Evolutionary conservation across 2,797 vertebrate species (phyloP).

Genomic region (Micromesistius poutassou): DNA sequence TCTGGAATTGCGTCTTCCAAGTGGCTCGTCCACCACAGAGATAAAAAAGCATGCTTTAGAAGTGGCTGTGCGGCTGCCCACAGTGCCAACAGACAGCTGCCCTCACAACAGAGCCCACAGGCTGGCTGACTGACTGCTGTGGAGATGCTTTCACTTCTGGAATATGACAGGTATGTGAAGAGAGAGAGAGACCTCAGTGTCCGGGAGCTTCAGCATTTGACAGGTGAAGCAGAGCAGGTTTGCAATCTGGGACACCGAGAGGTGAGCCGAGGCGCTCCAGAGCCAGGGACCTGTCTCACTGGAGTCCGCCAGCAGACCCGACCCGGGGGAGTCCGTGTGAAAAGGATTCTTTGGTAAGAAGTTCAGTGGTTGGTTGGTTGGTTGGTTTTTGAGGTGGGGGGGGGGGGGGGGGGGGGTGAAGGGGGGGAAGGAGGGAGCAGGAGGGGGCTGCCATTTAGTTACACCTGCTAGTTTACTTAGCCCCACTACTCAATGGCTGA

Average conservation of each 20-base stretch:
- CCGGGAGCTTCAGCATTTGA: slow-evolving; percentile 22
- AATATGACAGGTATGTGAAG: slow-evolving; percentile 37
- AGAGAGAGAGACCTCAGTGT: slow-evolving; percentile 10
- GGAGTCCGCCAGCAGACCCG: background rate
- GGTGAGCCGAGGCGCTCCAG: background rate
- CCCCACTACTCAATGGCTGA: background rate
- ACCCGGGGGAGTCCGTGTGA: background rate
- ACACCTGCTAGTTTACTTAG: background rate
- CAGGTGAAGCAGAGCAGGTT: slow-evolving; percentile 50
- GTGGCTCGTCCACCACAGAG: background rate
- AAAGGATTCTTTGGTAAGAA: background rate
- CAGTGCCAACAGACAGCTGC: background rate
- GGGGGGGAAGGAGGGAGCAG: background rate
- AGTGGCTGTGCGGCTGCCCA: background rate
- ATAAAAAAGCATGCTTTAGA: background rate
- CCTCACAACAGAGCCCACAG: background rate
- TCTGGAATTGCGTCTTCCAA: background rate
- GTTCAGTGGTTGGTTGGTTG: background rate
- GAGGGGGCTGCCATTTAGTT: background rate
- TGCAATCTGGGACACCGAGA: background rate
- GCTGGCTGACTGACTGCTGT: background rate
- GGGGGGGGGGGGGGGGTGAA: too few relatives aligned
- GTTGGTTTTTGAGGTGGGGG: background rate
- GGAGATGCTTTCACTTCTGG: slow-evolving; percentile 13
- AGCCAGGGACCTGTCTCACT: background rate